Conservation (phyloP, 2,113 vertebrate species). For the Dinomys branickii region DNA sequence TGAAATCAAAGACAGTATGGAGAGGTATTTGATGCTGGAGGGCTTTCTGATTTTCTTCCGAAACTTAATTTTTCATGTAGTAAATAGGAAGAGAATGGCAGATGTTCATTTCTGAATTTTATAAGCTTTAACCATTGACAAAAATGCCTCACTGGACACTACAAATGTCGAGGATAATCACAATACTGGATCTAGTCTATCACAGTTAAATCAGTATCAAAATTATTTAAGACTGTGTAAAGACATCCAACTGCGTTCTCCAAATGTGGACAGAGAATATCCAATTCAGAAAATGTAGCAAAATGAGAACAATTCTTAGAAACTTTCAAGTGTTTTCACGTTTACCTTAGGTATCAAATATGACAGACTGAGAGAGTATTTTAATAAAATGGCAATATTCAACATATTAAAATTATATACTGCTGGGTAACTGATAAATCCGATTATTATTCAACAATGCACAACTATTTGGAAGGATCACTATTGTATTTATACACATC, state of each 20-base stretch:
- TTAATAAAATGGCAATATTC: not conserved
- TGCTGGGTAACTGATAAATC: not conserved
- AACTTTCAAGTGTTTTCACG: not conserved
- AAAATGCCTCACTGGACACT: constrained; percentile 42
- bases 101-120: not conserved
- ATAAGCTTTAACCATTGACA: constrained; percentile 1
- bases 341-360: constrained; percentile 1
- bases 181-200: not conserved
- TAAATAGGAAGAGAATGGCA: not conserved
- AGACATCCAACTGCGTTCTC: constrained; percentile 16
- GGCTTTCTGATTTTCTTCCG: constrained; percentile 11
- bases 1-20: constrained; percentile 19
- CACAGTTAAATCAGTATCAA: constrained; percentile 45
- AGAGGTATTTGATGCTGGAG: not conserved
- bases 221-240: constrained; percentile 26
- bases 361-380: not conserved
- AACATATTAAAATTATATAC: not conserved
- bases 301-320: not conserved
- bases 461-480: not conserved
- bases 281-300: not conserved
- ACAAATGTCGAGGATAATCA: constrained; percentile 20
- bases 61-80: constrained; percentile 11
- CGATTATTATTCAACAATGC: not conserved
- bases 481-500: not conserved
- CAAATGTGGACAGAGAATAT: constrained; percentile 48